Evolutionary conservation across 2,113 vertebrate species (phyloP).

Genomic region (Lamprologus speciosus): DNA sequence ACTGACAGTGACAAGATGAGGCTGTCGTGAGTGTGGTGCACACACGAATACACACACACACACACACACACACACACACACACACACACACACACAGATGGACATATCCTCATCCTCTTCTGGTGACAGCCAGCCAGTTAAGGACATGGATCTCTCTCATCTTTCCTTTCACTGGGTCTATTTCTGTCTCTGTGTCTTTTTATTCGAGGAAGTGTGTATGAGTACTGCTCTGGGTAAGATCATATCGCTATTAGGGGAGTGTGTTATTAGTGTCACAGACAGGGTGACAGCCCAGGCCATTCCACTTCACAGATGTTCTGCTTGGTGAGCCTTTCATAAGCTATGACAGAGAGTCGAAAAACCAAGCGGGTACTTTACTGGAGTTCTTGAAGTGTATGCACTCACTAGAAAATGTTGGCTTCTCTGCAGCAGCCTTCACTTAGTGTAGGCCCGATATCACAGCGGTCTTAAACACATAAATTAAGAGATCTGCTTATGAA

Average conservation of each 20-base stretch:
- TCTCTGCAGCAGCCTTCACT: not conserved
- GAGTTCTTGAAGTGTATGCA: not conserved
- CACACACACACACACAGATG: not conserved
- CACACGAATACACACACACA: not conserved
- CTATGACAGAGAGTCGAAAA: conserved; percentile 33
- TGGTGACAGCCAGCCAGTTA: conserved; percentile 62
- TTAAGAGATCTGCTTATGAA: not conserved
- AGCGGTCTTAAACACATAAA: not conserved
- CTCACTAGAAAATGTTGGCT: not conserved
- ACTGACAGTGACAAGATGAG: conserved; percentile 68
- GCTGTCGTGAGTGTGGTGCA: conserved; percentile 29
- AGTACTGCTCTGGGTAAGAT: conserved; percentile 31
- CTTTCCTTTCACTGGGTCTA: conserved; percentile 50
- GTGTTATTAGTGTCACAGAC: conserved; percentile 66
- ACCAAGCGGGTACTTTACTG: not conserved
- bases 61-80: not conserved
- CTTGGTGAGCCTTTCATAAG: conserved; percentile 50
- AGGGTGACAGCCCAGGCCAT: conserved; percentile 52
- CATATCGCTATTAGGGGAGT: conserved; percentile 61
- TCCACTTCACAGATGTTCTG: conserved; percentile 57
- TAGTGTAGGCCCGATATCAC: not conserved
- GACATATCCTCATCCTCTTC: conserved; percentile 40
- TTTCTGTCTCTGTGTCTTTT: conserved; percentile 58
- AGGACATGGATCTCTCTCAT: conserved; percentile 60
- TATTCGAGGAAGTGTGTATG: conserved; percentile 29